Percentiles rank a stretch among this genome's conserved stretches.
These are phyloP conservation scores for Cephalopholis sonnerati DNA, from an alignment of 2,113 vertebrate species.

Conservation along the genomic window DNA sequence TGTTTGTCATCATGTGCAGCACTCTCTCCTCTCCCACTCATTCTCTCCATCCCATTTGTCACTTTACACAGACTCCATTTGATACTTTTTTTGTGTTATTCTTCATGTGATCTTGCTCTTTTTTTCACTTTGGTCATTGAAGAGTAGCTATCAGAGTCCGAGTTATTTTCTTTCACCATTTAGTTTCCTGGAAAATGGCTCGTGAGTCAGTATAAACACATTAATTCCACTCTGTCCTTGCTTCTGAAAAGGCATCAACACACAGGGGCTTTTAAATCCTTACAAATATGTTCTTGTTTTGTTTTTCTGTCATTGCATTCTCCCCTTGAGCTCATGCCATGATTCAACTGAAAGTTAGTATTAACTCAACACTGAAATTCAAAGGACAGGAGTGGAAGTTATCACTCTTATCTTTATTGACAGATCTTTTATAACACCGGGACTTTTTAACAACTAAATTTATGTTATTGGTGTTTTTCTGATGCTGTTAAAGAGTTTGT, in stretches of 20 bases:
- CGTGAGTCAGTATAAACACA: conserved; percentile 1
- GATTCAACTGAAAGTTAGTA: neutral
- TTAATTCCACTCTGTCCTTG: neutral
- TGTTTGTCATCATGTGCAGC: neutral
- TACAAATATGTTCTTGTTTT: neutral
- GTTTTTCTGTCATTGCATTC: neutral
- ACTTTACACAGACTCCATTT: neutral
- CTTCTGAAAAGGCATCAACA: conserved; percentile 5
- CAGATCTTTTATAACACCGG: neutral
- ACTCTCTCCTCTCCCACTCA: neutral
- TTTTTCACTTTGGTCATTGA: neutral
- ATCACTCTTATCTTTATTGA: neutral
- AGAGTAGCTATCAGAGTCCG: neutral
- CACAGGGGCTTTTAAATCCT: neutral
- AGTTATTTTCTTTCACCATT: neutral
- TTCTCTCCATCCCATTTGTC: neutral
- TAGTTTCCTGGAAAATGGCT: neutral
- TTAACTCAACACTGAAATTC: neutral
- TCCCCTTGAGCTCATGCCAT: neutral
- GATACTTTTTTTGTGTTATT: neutral
- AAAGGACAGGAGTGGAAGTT: neutral
- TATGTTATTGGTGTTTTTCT: neutral
- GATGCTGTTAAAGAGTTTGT: neutral
- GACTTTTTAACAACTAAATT: neutral
- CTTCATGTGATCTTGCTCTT: neutral